These are phyloP conservation scores for Spheniscus humboldti DNA, from an alignment of 2,797 vertebrate species.

Conservation along the genomic window DNA sequence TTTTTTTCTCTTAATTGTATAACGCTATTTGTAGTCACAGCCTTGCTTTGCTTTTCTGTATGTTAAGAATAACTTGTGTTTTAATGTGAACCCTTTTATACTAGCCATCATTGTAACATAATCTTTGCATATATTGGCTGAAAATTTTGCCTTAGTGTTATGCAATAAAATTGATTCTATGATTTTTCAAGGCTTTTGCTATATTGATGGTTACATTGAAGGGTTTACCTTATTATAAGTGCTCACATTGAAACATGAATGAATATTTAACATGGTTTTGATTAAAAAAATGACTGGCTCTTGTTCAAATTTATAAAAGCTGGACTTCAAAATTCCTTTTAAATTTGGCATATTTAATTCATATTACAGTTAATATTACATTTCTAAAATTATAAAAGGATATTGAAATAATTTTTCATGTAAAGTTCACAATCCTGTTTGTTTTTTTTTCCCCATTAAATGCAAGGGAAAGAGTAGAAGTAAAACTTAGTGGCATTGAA, in stretches of 20 bases:
- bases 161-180: neutral
- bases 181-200: neutral
- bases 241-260: constrained; percentile 21
- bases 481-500: neutral
- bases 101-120: neutral
- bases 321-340: constrained; percentile 21
- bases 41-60: neutral
- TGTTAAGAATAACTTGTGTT: neutral
- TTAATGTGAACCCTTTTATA: neutral
- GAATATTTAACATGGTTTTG: constrained; percentile 55
- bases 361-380: constrained; percentile 13
- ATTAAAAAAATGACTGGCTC: constrained; percentile 39
- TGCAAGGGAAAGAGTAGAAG: neutral
- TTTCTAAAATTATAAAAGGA: neutral
- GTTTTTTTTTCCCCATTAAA: neutral
- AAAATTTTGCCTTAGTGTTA: neutral
- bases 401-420: constrained; percentile 41
- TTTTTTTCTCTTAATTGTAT: neutral
- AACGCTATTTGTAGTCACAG: neutral
- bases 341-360: constrained; percentile 43
- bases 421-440: neutral
- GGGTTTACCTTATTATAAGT: constrained; percentile 11
- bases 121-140: neutral
- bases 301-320: constrained; percentile 36
- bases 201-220: neutral